Percentiles rank a stretch among this genome's conserved stretches.
Conservation (phyloP, 92 coral and sea anemone species). For the Nematostella vectensis region DNA sequence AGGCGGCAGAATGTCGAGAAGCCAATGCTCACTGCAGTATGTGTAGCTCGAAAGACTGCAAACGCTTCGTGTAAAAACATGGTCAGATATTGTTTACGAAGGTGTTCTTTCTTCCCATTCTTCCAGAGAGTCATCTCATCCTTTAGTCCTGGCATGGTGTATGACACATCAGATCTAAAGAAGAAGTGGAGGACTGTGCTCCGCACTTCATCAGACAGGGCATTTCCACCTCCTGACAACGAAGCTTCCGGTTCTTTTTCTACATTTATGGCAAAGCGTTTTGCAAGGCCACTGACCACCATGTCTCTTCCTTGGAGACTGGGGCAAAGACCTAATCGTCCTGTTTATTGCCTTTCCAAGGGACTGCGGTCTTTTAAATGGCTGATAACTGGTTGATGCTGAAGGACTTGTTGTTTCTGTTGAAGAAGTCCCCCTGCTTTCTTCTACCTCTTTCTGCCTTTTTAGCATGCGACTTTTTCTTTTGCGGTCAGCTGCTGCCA, state of each 20-base stretch:
- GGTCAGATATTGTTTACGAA: constrained; percentile 31
- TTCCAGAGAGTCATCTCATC: constrained; percentile 42
- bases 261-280: constrained; percentile 26
- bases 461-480: no score
- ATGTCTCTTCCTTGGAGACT: constrained; percentile 38
- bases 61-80: no score
- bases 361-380: constrained; percentile 41
- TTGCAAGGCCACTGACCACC: constrained; percentile 41
- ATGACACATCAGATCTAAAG: constrained; percentile 29
- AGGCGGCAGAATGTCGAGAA: no score
- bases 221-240: constrained; percentile 21
- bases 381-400: constrained; percentile 37
- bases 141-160: constrained; percentile 38
- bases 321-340: constrained; percentile 32
- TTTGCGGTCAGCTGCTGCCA: no score
- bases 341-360: constrained; percentile 38
- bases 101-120: constrained; percentile 30
- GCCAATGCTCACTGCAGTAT: no score
- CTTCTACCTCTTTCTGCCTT: no score
- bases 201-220: constrained; percentile 25
- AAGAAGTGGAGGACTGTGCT: constrained; percentile 19
- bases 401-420: no score
- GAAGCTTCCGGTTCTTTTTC: constrained; percentile 22
- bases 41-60: no score
- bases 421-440: no score